phyloP scores from a whole-genome alignment of 2,888 invertebrate species.

The Nipponacmea schrenckii region DNA sequence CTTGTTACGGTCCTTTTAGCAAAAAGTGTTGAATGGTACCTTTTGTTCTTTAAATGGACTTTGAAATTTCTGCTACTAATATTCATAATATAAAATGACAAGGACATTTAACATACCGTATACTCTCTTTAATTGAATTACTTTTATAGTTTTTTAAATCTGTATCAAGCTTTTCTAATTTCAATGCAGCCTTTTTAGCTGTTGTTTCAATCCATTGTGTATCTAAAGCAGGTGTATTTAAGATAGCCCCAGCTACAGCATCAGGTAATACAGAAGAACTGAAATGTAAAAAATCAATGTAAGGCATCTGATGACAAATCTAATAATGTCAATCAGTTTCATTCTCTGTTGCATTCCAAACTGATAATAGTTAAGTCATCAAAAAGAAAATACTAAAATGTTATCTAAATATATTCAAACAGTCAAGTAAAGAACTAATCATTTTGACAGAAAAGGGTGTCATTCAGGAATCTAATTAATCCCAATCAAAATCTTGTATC shows the following conservation, averaged over 20 bases:
- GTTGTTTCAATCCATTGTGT: constrained; percentile 92
- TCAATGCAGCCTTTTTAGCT: constrained; percentile 92
- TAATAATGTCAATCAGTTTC: background rate
- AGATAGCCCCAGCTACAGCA: constrained; percentile 73
- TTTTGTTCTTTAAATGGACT: background rate
- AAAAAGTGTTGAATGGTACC: no score
- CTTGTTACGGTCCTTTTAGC: no score
- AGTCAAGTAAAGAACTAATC: background rate
- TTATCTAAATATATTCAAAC: background rate
- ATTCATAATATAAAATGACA: no score
- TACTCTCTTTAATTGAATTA: constrained; percentile 89
- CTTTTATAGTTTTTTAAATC: constrained; percentile 98
- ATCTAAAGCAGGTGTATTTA: constrained; percentile 85
- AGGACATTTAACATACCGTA: constrained; percentile 69
- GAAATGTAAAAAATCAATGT: background rate
- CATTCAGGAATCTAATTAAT: no score
- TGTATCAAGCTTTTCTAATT: constrained; percentile 94
- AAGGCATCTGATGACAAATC: no score
- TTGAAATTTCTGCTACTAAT: no score
- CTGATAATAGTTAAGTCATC: no score
- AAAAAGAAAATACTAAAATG: background rate
- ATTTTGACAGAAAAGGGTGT: no score
- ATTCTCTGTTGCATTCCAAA: no score
- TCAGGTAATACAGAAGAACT: constrained; percentile 76
- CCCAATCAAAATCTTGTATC: no score